A percentile compares a stretch with the other conserved stretches of the same genome.
phyloP scores from a whole-genome alignment of 2,888 invertebrate genomes.

The Drosophila neotestacea region DNA sequence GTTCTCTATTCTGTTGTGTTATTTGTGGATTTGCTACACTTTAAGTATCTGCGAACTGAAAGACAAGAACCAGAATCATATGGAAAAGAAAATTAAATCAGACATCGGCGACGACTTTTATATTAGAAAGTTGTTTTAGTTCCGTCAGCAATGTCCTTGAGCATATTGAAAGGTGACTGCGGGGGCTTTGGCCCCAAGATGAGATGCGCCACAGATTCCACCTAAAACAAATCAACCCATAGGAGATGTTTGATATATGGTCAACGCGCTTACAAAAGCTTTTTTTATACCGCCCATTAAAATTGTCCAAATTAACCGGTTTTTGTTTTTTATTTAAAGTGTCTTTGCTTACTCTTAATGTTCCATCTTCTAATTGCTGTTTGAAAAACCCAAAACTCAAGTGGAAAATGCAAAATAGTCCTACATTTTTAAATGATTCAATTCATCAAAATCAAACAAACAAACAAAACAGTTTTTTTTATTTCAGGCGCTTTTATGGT shows the following conservation, averaged over 20 bases:
- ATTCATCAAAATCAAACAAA: conserved; percentile 60
- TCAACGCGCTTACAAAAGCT: conserved; percentile 43
- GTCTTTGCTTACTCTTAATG: conserved; percentile 25
- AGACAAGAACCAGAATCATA: conserved; percentile 32
- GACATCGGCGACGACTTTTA: conserved; percentile 59
- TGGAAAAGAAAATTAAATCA: conserved; percentile 70
- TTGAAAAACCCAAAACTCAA: conserved; percentile 44
- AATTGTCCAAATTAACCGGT: conserved; percentile 54
- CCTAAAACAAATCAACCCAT: conserved; percentile 39
- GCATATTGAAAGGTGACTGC: conserved; percentile 38
- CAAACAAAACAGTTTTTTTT: conserved; percentile 16
- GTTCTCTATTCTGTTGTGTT: neutral
- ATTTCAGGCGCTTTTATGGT: conserved; percentile 39
- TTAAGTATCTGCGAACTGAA: conserved; percentile 12
- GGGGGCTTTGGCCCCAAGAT: conserved; percentile 68
- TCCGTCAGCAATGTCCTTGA: conserved; percentile 74
- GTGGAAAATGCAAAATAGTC: conserved; percentile 67
- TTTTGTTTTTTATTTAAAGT: conserved; percentile 6
- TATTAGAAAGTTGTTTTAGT: conserved; percentile 80
- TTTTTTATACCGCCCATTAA: conserved; percentile 44
- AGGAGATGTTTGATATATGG: conserved; percentile 57
- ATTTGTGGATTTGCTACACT: conserved; percentile 12
- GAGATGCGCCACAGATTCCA: conserved; percentile 33
- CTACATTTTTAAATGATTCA: conserved; percentile 49
- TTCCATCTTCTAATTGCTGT: conserved; percentile 38